phyloP scores from a whole-genome alignment of 2,888 invertebrate genomes.

The Trachelus tabidus region DNA sequence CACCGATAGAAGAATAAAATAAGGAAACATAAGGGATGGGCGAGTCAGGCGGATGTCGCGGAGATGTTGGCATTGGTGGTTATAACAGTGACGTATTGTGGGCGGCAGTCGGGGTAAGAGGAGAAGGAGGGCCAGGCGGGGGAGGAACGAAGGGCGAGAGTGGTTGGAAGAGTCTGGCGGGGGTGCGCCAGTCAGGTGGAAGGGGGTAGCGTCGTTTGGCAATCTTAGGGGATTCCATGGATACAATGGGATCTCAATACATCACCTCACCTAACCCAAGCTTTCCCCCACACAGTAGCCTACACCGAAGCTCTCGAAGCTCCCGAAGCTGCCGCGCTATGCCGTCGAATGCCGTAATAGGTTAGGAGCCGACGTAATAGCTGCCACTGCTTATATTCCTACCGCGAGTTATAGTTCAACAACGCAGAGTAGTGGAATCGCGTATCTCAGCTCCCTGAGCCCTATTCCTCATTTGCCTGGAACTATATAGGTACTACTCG shows the following conservation, averaged over 20 bases:
- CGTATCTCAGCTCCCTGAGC: conserved; percentile 17
- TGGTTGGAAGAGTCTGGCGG: neutral
- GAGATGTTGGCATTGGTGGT: conserved; percentile 22
- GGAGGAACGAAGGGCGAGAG: too few species aligned
- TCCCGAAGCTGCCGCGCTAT: conserved; percentile 21
- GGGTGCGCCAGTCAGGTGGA: neutral
- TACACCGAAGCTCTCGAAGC: conserved; percentile 14
- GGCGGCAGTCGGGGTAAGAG: conserved; percentile 35
- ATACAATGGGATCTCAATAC: conserved; percentile 67
- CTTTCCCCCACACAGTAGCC: conserved; percentile 3
- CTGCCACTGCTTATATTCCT: conserved; percentile 55
- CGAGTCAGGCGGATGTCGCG: conserved; percentile 16
- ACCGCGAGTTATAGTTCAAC: conserved; percentile 62
- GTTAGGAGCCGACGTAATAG: conserved; percentile 63
- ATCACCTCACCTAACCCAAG: conserved; percentile 62
- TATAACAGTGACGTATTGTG: conserved; percentile 60
- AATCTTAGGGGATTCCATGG: conserved; percentile 66
- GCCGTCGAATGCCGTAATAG: conserved; percentile 59
- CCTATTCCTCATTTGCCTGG: too few species aligned
- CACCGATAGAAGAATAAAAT: conserved; percentile 8
- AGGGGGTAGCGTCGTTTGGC: conserved; percentile 57
- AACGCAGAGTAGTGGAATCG: conserved; percentile 56
- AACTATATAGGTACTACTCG: too few species aligned
- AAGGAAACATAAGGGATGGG: conserved; percentile 5
- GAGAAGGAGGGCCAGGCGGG: too few species aligned